These are phyloP conservation scores for Xanthia icteritia DNA, from an alignment of 2,888 invertebrate genomes.

Conservation along the genomic window DNA sequence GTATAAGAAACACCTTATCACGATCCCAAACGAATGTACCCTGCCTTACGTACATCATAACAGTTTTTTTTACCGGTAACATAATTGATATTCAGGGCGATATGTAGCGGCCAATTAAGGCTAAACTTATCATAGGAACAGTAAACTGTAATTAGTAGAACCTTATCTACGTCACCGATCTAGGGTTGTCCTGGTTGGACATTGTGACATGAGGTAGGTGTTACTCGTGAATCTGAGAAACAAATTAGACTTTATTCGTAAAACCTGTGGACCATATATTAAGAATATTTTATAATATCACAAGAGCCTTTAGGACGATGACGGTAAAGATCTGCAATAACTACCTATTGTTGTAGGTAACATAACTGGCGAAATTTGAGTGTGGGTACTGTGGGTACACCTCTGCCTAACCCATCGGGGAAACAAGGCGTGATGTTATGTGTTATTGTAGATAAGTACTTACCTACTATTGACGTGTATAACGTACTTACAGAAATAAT, in stretches of 20 bases:
- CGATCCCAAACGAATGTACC: background rate
- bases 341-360: background rate
- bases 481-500: background rate
- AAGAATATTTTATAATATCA: background rate
- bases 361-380: background rate
- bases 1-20: background rate
- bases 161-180: slow-evolving; percentile 56
- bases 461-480: background rate
- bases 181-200: slow-evolving; percentile 16
- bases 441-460: background rate
- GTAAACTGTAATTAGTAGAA: slow-evolving; percentile 58
- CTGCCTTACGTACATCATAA: slow-evolving; percentile 2
- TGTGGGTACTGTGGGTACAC: background rate
- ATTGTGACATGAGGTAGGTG: slow-evolving; percentile 16
- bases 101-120: slow-evolving; percentile 53
- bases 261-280: background rate
- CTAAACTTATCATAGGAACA: slow-evolving; percentile 53
- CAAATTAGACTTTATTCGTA: background rate
- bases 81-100: slow-evolving; percentile 30
- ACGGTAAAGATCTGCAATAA: too few species aligned
- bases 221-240: slow-evolving; percentile 12
- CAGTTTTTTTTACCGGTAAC: slow-evolving; percentile 21
- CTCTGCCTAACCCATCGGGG: background rate
- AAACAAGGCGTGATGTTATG: background rate
- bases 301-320: too few species aligned